Evolutionary conservation across 2,113 vertebrate species (phyloP), one percentile per base, ranked within the genome.

Genomic region (Budorcas taxicolor): DNA sequence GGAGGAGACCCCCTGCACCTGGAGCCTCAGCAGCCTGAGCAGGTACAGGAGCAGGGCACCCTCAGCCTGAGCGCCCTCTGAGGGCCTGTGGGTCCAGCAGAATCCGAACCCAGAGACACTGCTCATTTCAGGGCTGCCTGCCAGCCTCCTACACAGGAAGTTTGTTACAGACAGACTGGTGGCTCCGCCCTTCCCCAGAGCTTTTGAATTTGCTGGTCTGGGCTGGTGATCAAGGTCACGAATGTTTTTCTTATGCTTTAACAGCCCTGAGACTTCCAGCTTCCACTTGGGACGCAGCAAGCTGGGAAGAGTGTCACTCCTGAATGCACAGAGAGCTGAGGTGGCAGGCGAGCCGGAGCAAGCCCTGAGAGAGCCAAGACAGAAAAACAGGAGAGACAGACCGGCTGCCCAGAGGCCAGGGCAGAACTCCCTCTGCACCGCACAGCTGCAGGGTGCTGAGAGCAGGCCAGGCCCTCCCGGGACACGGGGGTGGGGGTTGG

Each of bases 391-490:
- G 57, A 67, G 17, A n/a, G n/a, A 17, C 25, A 50, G 62, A 1
- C 31, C 5, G 4, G 29, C 21, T n/a, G 36, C 9, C 36, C 47
- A 62, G 47, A 31, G 43, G 40, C 40, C n/a, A 71, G 16, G 31
- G 74, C 33, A 60, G 53, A n/a, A 67, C 52, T 11, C 3, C 36
- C 9, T 17, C n/a, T 21, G 33, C 40, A 2, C 16, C 53, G 9
- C 45, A 31, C 25, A 84, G 23, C 29, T 0, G 17, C 45, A 5
- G 1, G 5, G 57, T 1, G 16, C 53, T 19, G 53, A 58, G 21
- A 21, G 36, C 0, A 2, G 5, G 9, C 29, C 17, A 33, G 4
- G 50, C 57, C n/a, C 31, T 55, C 16, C 33, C 0, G 3, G 57
- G 9, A 27, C 36, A 92, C 0, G 0, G 71, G 67, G 7, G 2